Evolutionary conservation across 2,797 vertebrate genomes (phyloP).

Genomic region (Enoplosus armatus): DNA sequence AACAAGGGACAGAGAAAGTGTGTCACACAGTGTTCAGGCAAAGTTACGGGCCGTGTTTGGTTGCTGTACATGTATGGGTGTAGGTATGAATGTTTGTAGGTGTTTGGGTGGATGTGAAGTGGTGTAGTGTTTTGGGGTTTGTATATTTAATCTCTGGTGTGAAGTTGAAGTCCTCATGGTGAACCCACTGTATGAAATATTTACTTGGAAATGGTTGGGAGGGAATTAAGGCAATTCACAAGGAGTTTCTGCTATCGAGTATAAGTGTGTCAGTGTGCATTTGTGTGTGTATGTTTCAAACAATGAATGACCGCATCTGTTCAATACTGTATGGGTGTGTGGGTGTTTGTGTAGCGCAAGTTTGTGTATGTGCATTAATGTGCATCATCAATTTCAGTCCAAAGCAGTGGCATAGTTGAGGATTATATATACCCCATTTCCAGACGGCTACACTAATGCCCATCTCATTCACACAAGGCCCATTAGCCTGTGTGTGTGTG

Average conservation of each 20-base stretch:
- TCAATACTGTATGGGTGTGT: constrained; percentile 28
- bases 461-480: constrained; percentile 72
- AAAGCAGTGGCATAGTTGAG: constrained; percentile 67
- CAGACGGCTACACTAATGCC: constrained; percentile 70
- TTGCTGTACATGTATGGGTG: constrained; percentile 3
- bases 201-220: constrained; percentile 33
- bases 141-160: constrained; percentile 42
- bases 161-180: constrained; percentile 46
- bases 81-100: constrained; percentile 12
- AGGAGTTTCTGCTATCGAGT: constrained; percentile 35
- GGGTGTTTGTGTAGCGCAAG: constrained; percentile 43
- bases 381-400: constrained; percentile 74
- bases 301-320: constrained; percentile 50
- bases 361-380: constrained; percentile 58
- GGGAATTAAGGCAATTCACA: constrained; percentile 54
- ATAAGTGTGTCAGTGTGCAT: constrained; percentile 36
- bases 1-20: constrained; percentile 69
- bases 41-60: constrained; percentile 14
- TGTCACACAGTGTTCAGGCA: constrained; percentile 53
- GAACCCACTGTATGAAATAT: constrained; percentile 66
- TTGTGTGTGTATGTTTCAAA: constrained; percentile 38
- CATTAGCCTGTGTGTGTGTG: constrained; percentile 61
- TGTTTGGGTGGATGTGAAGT: constrained; percentile 25
- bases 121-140: constrained; percentile 4
- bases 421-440: constrained; percentile 74